phyloP scores from a whole-genome alignment of 2,888 invertebrate genomes.

The Callinectes sapidus region DNA sequence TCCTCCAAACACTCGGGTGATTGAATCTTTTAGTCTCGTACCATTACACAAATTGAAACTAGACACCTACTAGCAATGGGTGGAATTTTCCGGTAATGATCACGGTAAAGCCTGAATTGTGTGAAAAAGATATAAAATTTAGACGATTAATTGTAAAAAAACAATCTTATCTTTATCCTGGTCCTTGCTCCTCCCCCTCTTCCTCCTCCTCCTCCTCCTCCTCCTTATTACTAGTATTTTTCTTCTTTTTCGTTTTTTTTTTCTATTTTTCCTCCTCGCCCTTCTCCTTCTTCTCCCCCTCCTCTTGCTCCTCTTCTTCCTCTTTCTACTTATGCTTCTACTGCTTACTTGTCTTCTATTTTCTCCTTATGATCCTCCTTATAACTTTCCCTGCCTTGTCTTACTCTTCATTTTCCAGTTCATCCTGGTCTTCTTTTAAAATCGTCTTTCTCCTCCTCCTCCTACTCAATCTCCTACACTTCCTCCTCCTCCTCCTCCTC shows the following conservation, averaged over 20 bases:
- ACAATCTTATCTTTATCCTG: not conserved
- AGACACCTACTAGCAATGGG: not conserved
- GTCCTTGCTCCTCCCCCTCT: not conserved
- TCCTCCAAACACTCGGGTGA: not conserved
- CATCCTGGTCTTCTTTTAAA: not conserved
- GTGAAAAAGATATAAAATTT: not conserved
- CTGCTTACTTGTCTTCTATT: not conserved
- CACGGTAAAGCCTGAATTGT: not conserved
- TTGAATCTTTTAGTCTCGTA: not conserved
- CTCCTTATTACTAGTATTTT: too few species aligned
- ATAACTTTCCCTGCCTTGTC: not conserved
- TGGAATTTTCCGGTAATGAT: not conserved
- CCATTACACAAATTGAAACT: conserved; percentile 21
- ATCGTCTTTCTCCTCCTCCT: not conserved
- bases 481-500: not conserved
- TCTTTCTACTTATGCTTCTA: not conserved
- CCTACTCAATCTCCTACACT: not conserved
- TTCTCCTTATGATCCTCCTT: not conserved
- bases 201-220: not conserved
- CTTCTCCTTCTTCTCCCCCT: not conserved
- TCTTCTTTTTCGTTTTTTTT: not conserved
- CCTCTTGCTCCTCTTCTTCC: not conserved
- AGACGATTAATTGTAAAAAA: not conserved
- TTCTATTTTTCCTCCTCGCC: not conserved
- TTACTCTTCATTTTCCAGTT: not conserved